Conservation (phyloP, 2,888 invertebrate species). For the Drosophila flavopinicola region DNA sequence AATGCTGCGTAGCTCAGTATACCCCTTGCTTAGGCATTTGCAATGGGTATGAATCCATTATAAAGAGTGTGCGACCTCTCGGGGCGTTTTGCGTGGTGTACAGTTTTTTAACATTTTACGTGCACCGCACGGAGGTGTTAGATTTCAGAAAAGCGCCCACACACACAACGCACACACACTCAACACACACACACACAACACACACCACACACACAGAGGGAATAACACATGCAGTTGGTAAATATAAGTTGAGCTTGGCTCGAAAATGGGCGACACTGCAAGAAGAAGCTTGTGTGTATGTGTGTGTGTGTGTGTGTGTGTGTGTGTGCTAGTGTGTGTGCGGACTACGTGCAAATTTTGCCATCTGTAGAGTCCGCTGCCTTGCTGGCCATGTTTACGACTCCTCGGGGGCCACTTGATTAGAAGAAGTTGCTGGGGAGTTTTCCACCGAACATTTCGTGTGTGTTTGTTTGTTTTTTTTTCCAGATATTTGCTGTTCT, state of each 20-base stretch:
- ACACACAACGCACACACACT: not conserved
- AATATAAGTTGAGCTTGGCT: conserved; percentile 53
- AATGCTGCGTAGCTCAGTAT: too few relatives aligned
- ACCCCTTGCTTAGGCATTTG: too few relatives aligned
- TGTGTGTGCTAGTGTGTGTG: conserved; percentile 22
- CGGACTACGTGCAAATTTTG: conserved; percentile 58
- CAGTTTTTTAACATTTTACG: conserved; percentile 18
- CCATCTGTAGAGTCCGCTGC: conserved; percentile 48
- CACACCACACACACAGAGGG: conserved; percentile 7
- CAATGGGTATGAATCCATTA: not conserved
- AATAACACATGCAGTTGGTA: conserved; percentile 17
- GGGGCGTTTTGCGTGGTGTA: conserved; percentile 15
- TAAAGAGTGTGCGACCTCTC: conserved; percentile 27
- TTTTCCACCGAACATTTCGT: conserved; percentile 38
- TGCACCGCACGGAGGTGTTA: conserved; percentile 46
- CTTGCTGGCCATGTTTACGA: conserved; percentile 69
- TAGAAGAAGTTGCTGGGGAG: conserved; percentile 74
- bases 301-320: conserved; percentile 18
- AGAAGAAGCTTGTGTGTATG: conserved; percentile 24
- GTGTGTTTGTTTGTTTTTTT: conserved; percentile 11
- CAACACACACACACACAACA: not conserved
- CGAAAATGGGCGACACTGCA: conserved; percentile 68
- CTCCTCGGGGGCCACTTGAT: conserved; percentile 76
- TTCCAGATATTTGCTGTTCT: conserved; percentile 5
- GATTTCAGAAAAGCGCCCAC: conserved; percentile 18